These are phyloP conservation scores for Holacanthella duospinosa DNA, from an alignment of 2,888 invertebrate genomes.

Conservation along the genomic window DNA sequence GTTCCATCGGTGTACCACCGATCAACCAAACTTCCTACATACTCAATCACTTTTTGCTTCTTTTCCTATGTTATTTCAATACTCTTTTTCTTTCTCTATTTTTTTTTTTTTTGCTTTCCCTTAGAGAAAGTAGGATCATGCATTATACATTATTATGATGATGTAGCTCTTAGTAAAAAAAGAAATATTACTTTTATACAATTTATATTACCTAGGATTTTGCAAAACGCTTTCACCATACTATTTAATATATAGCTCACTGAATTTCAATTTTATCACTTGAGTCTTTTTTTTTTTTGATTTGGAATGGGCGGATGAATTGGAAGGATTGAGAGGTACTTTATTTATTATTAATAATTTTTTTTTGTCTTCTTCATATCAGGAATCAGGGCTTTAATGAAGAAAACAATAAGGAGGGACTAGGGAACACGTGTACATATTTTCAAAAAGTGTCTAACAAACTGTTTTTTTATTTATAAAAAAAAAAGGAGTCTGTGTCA, in stretches of 20 bases:
- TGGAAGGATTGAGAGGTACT: too few species aligned
- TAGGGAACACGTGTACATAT: not conserved
- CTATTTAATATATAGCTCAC: too few species aligned
- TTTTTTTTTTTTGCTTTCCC: not conserved
- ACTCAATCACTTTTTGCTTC: conserved; percentile 3
- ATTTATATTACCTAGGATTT: too few species aligned
- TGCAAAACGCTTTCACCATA: too few species aligned
- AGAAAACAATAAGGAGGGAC: too few species aligned
- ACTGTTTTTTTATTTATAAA: not conserved
- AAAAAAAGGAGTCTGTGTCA: not conserved
- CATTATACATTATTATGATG: conserved; percentile 1
- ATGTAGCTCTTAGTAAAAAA: not conserved
- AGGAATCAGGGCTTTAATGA: too few species aligned
- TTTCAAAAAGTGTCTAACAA: not conserved
- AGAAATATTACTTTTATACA: too few species aligned
- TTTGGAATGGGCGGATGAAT: too few species aligned
- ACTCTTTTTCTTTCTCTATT: not conserved
- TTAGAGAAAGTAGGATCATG: not conserved
- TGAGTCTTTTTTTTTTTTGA: too few species aligned
- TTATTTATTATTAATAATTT: too few species aligned
- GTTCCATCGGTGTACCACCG: not conserved
- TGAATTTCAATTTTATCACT: too few species aligned
- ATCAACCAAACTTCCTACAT: not conserved
- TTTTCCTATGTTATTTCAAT: conserved; percentile 1
- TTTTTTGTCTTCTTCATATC: too few species aligned